Evolutionary conservation across 1,140 invertebrate genomes (phyloP).

Genomic region (Grapholita molesta): DNA sequence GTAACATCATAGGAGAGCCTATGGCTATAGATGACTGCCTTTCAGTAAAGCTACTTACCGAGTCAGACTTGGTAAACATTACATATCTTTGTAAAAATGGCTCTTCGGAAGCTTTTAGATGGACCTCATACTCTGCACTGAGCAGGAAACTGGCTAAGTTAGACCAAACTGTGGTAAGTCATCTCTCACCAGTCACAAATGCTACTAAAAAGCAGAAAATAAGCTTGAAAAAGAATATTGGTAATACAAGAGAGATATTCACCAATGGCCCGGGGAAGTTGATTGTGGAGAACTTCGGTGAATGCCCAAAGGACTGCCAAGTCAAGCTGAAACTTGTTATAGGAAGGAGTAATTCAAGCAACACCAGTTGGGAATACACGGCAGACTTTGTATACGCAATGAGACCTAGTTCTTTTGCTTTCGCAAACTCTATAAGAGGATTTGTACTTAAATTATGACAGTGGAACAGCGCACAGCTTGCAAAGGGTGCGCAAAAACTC

Average conservation of each 20-base stretch:
- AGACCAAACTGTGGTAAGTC: conserved; percentile 58
- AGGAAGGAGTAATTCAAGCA: conserved; percentile 75
- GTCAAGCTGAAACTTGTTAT: conserved; percentile 81
- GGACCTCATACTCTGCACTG: conserved; percentile 43
- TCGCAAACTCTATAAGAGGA: conserved; percentile 81
- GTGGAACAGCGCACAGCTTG: conserved; percentile 79
- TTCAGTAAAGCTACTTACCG: conserved; percentile 60
- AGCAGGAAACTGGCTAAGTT: conserved; percentile 50
- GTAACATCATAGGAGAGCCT: conserved; percentile 78
- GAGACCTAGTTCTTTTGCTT: conserved; percentile 81
- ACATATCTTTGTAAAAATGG: conserved; percentile 77
- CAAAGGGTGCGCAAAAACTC: conserved; percentile 69
- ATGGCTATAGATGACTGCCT: conserved; percentile 75
- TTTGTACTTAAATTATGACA: conserved; percentile 91
- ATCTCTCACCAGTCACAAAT: conserved; percentile 52
- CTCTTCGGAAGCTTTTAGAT: conserved; percentile 56
- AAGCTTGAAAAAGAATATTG: conserved; percentile 76
- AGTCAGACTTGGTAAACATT: conserved; percentile 44
- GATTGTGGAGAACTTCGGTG: conserved; percentile 81
- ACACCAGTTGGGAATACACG: conserved; percentile 79
- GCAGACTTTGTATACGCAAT: conserved; percentile 82
- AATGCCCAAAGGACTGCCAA: conserved; percentile 82
- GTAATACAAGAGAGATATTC: conserved; percentile 78
- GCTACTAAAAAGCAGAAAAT: conserved; percentile 59
- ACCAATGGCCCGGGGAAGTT: conserved; percentile 79